Conservation (phyloP, 2,888 invertebrate genomes). For the Watsonalla binaria region DNA sequence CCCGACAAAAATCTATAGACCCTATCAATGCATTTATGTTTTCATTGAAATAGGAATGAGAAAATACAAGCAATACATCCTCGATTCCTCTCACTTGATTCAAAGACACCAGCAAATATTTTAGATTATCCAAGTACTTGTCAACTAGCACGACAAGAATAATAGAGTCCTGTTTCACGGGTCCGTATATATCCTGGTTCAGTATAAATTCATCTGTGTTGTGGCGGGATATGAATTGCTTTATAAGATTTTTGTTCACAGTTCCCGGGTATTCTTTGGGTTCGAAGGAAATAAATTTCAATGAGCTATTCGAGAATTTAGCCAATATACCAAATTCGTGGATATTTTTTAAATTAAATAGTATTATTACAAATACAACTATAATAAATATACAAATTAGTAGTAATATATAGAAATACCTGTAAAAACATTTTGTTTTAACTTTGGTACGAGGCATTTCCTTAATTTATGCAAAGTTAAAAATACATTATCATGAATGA, state of each 20-base stretch:
- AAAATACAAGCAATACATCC: constrained; percentile 45
- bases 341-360: constrained; percentile 10
- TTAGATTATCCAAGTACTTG: constrained; percentile 29
- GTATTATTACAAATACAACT: constrained; percentile 10
- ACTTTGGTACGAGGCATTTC: neutral
- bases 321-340: constrained; percentile 12
- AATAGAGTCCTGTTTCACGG: constrained; percentile 28
- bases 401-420: neutral
- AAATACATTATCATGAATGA: neutral
- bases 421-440: neutral
- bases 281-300: constrained; percentile 23
- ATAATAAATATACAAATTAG: constrained; percentile 6
- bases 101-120: constrained; percentile 41
- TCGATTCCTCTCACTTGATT: constrained; percentile 40
- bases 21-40: constrained; percentile 32
- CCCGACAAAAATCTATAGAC: constrained; percentile 46
- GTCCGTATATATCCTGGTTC: constrained; percentile 35
- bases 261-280: constrained; percentile 1
- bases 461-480: neutral
- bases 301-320: constrained; percentile 18
- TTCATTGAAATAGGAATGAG: constrained; percentile 42
- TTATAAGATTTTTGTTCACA: constrained; percentile 7
- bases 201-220: constrained; percentile 29
- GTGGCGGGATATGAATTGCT: constrained; percentile 10
- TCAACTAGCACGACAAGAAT: constrained; percentile 41